Evolutionary conservation across 2,888 invertebrate species (phyloP), one percentile per base, ranked within the genome.

Genomic region (Gnatocerus cornutus): DNA sequence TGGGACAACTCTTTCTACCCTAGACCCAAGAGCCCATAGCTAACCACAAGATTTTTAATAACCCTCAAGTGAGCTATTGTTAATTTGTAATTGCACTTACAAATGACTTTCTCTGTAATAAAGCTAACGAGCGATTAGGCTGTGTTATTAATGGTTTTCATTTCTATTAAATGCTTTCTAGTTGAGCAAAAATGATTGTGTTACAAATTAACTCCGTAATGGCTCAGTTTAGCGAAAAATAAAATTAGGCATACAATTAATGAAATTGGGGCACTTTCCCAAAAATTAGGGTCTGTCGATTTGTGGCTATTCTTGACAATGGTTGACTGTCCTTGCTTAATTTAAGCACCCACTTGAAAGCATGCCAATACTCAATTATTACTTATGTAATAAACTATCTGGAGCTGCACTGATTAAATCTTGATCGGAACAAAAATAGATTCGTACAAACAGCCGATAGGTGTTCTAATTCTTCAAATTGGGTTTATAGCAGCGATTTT

Each of bases 321-420:
- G 37, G 37, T 50, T 74, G 72, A 75, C 73, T 72, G 75, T 73
- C 73, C 75, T 75, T 75, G 73, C 55, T 65, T 12, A 41, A 41
- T 41, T 41, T 41, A 41, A 41, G 41, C 41, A 69, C 16, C 52
- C 27, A 56, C 56, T 56, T 27, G 30, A 27, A 46, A 71, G 71
- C 72, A 72, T 73, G 75, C 73, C 75, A 74, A 68, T 70, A 71
- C 61, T 37, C 9, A 8, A 37, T 21, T 21, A 21, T 21, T 21
- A 21, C 21, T 21, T 21, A 21, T 21, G 4, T 21, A 21, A 21
- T 21, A 21, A 21, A 21, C 21, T 21, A 21, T 21, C 21, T 21
- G 21, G 4, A 21, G 21, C 4, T 3, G 21, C 21, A 21, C 1
- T n/a, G n/a, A n/a, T n/a, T n/a, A 21, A 1, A 21, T 21, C 21